Evolutionary conservation across 2,888 invertebrate genomes (phyloP).

Genomic region (Papilio elwesi): DNA sequence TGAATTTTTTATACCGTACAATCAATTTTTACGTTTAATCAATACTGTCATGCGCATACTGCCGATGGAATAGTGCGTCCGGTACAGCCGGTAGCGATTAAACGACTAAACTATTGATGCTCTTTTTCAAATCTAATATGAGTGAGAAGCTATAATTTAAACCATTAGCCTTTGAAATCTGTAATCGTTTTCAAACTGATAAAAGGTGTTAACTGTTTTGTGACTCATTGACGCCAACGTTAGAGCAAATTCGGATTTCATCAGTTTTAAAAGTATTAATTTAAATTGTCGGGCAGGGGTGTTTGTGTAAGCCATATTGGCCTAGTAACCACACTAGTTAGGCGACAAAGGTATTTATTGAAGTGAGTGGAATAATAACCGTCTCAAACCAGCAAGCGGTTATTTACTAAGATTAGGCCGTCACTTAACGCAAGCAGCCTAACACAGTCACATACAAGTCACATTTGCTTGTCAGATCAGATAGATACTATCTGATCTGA

Average conservation of each 20-base stretch:
- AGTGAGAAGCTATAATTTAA: neutral
- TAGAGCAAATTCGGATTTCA: neutral
- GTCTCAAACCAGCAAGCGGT: no score
- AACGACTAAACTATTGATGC: neutral
- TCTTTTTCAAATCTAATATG: slow-evolving; percentile 5
- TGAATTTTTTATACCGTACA: slow-evolving; percentile 27
- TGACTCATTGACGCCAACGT: neutral
- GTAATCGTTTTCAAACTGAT: neutral
- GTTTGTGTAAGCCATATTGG: no score
- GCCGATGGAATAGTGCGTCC: slow-evolving; percentile 10
- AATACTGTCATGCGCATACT: slow-evolving; percentile 28
- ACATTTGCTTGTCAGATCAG: no score
- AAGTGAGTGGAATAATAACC: no score
- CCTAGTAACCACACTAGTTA: no score
- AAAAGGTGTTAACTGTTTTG: neutral
- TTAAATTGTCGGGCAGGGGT: no score
- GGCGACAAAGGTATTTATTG: no score
- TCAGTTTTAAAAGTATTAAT: no score
- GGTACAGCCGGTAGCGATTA: neutral
- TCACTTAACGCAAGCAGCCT: no score
- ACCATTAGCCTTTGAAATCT: neutral
- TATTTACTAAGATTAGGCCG: no score
- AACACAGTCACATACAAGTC: no score
- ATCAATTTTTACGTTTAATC: slow-evolving; percentile 39
- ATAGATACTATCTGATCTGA: no score